Evolutionary conservation across 2,797 vertebrate species (phyloP).

Genomic region (Gorsachius magnificus): DNA sequence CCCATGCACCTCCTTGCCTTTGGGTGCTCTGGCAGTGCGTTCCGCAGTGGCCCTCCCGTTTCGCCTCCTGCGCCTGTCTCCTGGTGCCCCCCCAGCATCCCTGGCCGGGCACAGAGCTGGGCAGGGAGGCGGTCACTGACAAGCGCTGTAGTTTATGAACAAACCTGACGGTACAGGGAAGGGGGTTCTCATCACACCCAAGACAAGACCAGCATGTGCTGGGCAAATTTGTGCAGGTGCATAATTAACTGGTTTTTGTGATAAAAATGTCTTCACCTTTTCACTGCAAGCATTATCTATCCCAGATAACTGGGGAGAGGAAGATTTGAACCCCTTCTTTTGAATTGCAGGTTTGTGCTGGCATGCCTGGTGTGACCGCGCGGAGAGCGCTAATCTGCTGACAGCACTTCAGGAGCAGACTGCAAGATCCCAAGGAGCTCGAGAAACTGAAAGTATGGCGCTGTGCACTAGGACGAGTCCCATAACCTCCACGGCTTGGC

Average conservation of each 20-base stretch:
- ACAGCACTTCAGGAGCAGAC: neutral
- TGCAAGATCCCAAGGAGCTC: neutral
- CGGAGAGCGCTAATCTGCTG: rapidly evolving
- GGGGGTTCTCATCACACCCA: neutral
- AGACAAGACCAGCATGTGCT: neutral
- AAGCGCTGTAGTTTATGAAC: neutral
- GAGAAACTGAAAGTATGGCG: rapidly evolving
- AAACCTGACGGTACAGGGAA: neutral
- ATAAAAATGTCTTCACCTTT: neutral
- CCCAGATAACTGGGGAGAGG: neutral
- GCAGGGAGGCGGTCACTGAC: neutral
- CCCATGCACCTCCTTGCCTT: neutral
- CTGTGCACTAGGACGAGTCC: neutral
- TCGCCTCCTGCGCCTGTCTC: neutral
- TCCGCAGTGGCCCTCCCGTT: rapidly evolving
- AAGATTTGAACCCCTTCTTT: neutral
- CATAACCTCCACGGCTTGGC: neutral
- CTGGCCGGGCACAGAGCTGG: neutral
- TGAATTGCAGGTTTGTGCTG: neutral
- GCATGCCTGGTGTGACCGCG: rapidly evolving
- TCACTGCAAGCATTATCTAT: neutral
- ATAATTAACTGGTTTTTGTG: neutral
- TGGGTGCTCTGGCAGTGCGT: neutral
- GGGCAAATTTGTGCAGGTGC: neutral
- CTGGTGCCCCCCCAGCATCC: neutral